Percentiles rank a stretch among this genome's conserved stretches.
These are phyloP conservation scores for Perognathus longimembris DNA, from an alignment of 2,113 vertebrate species.

Conservation along the genomic window DNA sequence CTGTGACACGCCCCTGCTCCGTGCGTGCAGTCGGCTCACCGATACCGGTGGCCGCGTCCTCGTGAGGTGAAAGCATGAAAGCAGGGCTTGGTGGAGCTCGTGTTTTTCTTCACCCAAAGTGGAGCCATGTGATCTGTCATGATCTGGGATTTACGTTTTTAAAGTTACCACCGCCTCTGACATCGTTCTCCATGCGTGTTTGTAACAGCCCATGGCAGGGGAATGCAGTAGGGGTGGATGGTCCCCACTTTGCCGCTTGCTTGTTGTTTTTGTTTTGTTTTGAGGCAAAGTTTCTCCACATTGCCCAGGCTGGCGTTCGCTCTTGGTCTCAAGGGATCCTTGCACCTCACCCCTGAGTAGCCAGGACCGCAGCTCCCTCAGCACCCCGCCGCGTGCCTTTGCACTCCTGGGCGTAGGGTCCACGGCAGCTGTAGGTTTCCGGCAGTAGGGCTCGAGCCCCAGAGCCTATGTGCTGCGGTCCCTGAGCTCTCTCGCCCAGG, in stretches of 20 bases:
- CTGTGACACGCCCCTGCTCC: no score
- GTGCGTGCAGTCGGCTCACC: no score
- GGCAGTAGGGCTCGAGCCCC: no score
- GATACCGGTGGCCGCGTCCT: no score
- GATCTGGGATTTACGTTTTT: background rate
- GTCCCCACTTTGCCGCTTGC: background rate
- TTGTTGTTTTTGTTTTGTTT: background rate
- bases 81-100: background rate
- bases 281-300: background rate
- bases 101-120: background rate
- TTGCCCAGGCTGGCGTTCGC: background rate
- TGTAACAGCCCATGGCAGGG: fast-evolving
- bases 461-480: no score
- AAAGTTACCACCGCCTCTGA: background rate
- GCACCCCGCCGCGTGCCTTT: background rate
- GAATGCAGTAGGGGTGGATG: fast-evolving
- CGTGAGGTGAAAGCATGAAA: fast-evolving
- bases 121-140: fast-evolving
- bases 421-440: no score
- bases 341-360: background rate
- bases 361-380: background rate
- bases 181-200: background rate
- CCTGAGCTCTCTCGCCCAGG: no score
- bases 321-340: background rate
- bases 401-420: fast-evolving